Evolutionary conservation across 2,797 vertebrate species (phyloP).

Genomic region (Phrynocephalus vlangalii): DNA sequence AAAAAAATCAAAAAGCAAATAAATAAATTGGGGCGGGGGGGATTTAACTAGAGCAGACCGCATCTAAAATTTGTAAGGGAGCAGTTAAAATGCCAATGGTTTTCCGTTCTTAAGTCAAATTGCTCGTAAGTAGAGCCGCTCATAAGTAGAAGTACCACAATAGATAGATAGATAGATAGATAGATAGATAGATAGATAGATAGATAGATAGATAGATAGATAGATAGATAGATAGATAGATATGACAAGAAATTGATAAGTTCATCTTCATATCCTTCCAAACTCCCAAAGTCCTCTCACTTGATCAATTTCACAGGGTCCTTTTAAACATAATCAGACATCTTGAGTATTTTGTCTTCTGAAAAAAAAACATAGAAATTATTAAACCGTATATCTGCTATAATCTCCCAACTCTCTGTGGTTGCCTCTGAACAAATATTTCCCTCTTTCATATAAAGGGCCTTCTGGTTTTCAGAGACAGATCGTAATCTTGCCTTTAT

Average conservation of each 20-base stretch:
- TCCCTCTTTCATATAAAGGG: neutral
- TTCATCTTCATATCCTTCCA: neutral
- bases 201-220: neutral
- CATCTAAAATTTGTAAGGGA: too few species aligned
- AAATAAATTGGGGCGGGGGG: too few species aligned
- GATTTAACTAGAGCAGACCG: too few species aligned
- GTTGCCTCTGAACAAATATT: neutral
- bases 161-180: neutral
- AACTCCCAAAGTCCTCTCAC: neutral
- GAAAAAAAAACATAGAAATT: neutral
- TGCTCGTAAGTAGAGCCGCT: too few species aligned
- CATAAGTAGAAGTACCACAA: too few species aligned
- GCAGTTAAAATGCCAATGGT: too few species aligned
- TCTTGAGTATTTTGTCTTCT: neutral
- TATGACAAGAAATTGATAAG: too few species aligned
- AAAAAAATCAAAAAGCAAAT: too few species aligned
- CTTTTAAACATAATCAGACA: neutral
- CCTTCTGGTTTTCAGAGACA: slow-evolving; percentile 1
- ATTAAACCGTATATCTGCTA: slow-evolving; percentile 16
- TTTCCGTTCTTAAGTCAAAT: too few species aligned
- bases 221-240: neutral
- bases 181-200: neutral
- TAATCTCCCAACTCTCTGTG: neutral
- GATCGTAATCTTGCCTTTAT: slow-evolving; percentile 13
- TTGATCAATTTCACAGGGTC: neutral